phyloP scores from a whole-genome alignment of 2,888 invertebrate genomes.

The Ischnura elegans region DNA sequence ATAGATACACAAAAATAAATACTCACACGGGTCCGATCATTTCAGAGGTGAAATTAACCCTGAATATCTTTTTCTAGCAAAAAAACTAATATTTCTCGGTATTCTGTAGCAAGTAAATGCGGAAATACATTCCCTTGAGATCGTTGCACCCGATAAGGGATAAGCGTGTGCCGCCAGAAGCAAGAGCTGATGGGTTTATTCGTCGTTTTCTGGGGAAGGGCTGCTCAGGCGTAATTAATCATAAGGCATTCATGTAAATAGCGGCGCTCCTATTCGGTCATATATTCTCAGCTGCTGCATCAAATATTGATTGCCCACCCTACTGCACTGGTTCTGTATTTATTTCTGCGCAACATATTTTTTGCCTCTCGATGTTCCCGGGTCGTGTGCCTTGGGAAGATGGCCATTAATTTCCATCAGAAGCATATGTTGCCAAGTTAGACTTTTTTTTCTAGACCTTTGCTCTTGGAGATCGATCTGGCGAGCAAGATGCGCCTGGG shows the following conservation, averaged over 20 bases:
- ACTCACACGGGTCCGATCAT: too few species aligned
- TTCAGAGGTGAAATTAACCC: too few species aligned
- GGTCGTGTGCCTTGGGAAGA: neutral
- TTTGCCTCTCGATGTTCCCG: neutral
- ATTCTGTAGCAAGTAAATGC: too few species aligned
- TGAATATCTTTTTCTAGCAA: too few species aligned
- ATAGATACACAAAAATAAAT: too few species aligned
- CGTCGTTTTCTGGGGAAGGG: neutral
- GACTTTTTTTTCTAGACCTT: neutral
- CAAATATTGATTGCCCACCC: constrained; percentile 7
- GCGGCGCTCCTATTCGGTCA: neutral
- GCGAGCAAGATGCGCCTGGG: neutral
- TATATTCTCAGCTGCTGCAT: neutral
- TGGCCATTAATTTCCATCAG: neutral
- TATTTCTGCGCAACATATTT: neutral
- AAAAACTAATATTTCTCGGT: too few species aligned
- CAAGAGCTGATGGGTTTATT: neutral
- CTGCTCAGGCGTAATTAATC: neutral
- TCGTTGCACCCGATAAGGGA: too few species aligned
- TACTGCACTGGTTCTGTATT: neutral
- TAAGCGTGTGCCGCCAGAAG: neutral
- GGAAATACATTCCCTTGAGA: too few species aligned
- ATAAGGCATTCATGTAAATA: neutral
- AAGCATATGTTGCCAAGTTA: constrained; percentile 1
- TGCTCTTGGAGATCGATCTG: neutral